These are phyloP conservation scores for Himalopsyche japonica DNA, from an alignment of 2,888 invertebrate species.

Conservation along the genomic window DNA sequence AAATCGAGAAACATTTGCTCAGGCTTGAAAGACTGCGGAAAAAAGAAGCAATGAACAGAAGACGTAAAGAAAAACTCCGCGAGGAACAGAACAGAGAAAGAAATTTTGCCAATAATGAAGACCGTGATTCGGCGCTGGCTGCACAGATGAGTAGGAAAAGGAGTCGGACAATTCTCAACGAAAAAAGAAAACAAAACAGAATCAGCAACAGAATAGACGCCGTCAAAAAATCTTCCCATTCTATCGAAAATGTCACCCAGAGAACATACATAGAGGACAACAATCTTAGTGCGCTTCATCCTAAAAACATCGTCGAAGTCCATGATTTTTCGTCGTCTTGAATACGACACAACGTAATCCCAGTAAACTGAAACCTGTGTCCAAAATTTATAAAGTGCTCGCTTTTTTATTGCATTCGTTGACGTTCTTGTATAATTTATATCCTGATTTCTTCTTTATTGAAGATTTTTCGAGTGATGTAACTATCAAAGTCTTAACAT, in stretches of 20 bases:
- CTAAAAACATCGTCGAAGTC: slow-evolving; percentile 62
- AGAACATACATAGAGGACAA: slow-evolving; percentile 61
- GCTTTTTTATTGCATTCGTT: background rate
- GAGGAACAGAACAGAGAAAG: slow-evolving; percentile 41
- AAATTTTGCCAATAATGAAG: slow-evolving; percentile 26
- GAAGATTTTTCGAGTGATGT: background rate
- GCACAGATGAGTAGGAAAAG: slow-evolving; percentile 19
- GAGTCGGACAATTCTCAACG: slow-evolving; percentile 22
- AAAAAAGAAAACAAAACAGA: slow-evolving; percentile 25
- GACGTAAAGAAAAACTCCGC: slow-evolving; percentile 46
- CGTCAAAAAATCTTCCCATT: slow-evolving; percentile 43
- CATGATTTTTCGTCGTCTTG: slow-evolving; percentile 43
- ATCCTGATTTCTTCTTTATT: background rate
- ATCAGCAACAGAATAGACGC: slow-evolving; percentile 7
- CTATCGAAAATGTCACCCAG: slow-evolving; percentile 54
- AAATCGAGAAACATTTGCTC: slow-evolving; percentile 52
- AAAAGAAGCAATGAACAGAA: slow-evolving; percentile 52
- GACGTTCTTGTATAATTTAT: background rate
- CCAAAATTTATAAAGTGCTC: background rate
- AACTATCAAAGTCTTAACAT: slow-evolving; percentile 9
- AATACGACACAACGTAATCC: background rate
- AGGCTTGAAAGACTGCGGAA: slow-evolving; percentile 53
- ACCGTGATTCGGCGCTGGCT: slow-evolving; percentile 6
- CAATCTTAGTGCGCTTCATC: slow-evolving; percentile 61
- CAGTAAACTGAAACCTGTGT: background rate